Conservation (phyloP, 2,888 invertebrate species). For the Drosophila kambysellisi region DNA sequence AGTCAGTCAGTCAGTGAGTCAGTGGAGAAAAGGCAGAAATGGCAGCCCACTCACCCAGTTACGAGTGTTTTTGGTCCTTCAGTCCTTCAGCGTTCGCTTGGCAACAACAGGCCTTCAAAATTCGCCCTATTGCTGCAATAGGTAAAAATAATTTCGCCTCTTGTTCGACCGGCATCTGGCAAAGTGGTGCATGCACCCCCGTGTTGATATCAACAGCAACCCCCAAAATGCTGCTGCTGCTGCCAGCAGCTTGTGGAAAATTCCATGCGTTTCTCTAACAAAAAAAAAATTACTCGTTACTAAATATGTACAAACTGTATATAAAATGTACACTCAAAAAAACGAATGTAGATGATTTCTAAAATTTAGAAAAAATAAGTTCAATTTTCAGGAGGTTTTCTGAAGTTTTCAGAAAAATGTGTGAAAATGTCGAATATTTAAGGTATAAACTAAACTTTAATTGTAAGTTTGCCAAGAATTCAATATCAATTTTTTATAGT, state of each 20-base stretch:
- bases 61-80: conserved; percentile 59
- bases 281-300: conserved; percentile 20
- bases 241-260: conserved; percentile 55
- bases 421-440: background rate
- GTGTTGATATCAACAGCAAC: conserved; percentile 57
- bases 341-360: background rate
- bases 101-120: conserved; percentile 75
- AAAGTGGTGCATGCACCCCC: conserved; percentile 69
- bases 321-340: background rate
- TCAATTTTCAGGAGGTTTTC: background rate
- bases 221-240: conserved; percentile 44
- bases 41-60: conserved; percentile 81
- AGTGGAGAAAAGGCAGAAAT: conserved; percentile 62
- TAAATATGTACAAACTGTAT: background rate
- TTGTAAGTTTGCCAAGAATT: background rate
- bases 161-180: conserved; percentile 62
- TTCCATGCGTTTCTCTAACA: conserved; percentile 39
- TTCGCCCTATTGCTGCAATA: conserved; percentile 48
- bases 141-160: conserved; percentile 60
- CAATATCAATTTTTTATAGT: background rate
- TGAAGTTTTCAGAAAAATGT: no score
- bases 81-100: conserved; percentile 44
- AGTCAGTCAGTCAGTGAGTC: conserved; percentile 66
- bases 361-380: background rate
- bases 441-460: background rate